Evolutionary conservation across 2,888 invertebrate genomes (phyloP), one percentile per base, ranked within the genome.

Genomic region (Chrysomela aeneicollis): DNA sequence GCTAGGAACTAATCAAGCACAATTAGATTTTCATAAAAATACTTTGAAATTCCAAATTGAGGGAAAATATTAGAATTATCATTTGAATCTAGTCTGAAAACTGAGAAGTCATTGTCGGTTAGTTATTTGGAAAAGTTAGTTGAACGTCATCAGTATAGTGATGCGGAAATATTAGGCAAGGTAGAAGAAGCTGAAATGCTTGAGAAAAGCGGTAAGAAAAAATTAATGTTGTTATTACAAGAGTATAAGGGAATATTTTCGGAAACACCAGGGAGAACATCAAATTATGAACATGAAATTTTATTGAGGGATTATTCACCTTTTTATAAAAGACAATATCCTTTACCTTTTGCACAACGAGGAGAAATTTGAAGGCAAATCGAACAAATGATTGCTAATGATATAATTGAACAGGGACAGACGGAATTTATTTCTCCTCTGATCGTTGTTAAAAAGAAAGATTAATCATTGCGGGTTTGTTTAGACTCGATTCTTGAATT

Each of bases 1-100:
- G 59, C 32, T 59, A 35, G n/a, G n/a, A n/a, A n/a, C n/a, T n/a
- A n/a, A n/a, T n/a, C n/a, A n/a, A n/a, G 12, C 18, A 18, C 30
- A 59, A 26, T 32, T 59, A 50, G 35, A 59, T 50, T 50, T 50
- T 59, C 9, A 17, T 12, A 32, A 50, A 2, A 59, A 59, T 32
- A n/a, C n/a, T n/a, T n/a, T n/a, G n/a, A n/a, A n/a, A n/a, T n/a
- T n/a, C n/a, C n/a, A n/a, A n/a, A n/a, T n/a, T n/a, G n/a, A n/a
- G n/a, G n/a, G n/a, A n/a, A n/a, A n/a, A n/a, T n/a, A n/a, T n/a
- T n/a, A n/a, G n/a, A n/a, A n/a, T n/a, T n/a, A n/a, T n/a, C 10
- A 12, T 6, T 37, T 54, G 35, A 26, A 17, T 17, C 18, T 53
- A 26, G 26, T 8, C 3, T 8, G 26, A 26, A 26, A 26, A 8